Evolutionary conservation across 2,888 invertebrate genomes (phyloP).

Genomic region (Dichetophora obliterata): DNA sequence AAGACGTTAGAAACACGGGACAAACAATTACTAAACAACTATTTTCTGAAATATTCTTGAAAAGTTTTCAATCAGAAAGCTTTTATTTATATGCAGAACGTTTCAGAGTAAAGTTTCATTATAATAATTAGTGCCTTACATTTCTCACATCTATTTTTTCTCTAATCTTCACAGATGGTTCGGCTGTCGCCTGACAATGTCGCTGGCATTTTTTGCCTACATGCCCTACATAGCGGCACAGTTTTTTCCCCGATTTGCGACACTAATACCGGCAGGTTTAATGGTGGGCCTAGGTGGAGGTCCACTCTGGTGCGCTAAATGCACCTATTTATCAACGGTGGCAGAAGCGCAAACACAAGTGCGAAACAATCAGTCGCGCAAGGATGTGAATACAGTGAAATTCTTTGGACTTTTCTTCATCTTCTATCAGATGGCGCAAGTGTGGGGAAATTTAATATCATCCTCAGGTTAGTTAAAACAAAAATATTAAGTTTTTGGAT

Average conservation of each 20-base stretch:
- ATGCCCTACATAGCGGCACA: constrained; percentile 92
- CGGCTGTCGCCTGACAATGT: constrained; percentile 92
- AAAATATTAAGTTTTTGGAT: not conserved
- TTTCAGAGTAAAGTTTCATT: too few species aligned
- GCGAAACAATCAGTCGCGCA: constrained; percentile 73
- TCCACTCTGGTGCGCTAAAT: constrained; percentile 96
- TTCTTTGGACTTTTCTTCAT: constrained; percentile 97
- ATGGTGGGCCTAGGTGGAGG: constrained; percentile 81
- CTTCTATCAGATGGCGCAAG: constrained; percentile 96
- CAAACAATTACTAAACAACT: too few species aligned
- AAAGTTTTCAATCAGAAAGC: too few species aligned
- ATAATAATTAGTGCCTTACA: too few species aligned
- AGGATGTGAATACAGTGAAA: constrained; percentile 86
- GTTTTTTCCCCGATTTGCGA: constrained; percentile 88
- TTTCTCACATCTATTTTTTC: too few species aligned
- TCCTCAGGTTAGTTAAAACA: constrained; percentile 77
- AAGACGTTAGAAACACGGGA: too few species aligned
- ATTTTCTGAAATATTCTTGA: too few species aligned
- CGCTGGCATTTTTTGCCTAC: constrained; percentile 87
- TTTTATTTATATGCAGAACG: too few species aligned
- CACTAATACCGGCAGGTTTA: constrained; percentile 80
- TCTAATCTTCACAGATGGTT: constrained; percentile 75
- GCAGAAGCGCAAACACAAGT: constrained; percentile 82
- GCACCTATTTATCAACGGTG: constrained; percentile 90
- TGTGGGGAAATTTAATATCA: constrained; percentile 93